Base-by-base conservation (phyloP, 2,888 invertebrate species). In the Priapulus caudatus region DNA sequence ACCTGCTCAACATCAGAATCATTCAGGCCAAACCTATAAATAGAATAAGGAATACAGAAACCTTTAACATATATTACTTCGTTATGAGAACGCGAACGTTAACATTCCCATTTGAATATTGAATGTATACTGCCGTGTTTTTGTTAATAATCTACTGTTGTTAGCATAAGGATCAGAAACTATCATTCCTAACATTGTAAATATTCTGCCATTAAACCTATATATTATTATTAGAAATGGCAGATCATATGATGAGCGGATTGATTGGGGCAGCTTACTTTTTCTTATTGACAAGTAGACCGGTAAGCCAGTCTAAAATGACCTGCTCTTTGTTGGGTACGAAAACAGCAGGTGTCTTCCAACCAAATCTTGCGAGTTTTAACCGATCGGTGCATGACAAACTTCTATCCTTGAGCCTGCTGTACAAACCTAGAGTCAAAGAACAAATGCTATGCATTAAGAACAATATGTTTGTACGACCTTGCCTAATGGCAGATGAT, bases 261-360 rank as follows among this genome's bases (percentile, higher is more conserved):
- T n/a, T 33, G n/a, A 10, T n/a, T n/a, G 10, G 33, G 10, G 10
- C 33, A n/a, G 10, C 33, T 10, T 33, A 33, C 33, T 33, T 33
- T 33, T 33, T 33, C n/a, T 33, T 33, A 33, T 33, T 33, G n/a
- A 33, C 33, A 10, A 33, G 33, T 33, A 33, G n/a, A 33, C 33
- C 33, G n/a, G 33, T 33, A 10, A 33, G 33, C 33, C 33, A 33
- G n/a, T 33, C 33, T 10, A 33, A 33, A n/a, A 33, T 33, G 10
- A n/a, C 33, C 10, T 33, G 33, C 33, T 33, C 33, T n/a, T 33
- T 33, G n/a, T 33, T 33, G 10, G 33, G 33, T 10, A 33, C 33
- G n/a, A 10, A 33, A 33, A 33, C n/a, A 10, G 33, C n/a, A 10
- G 10, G 10, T 10, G 33, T 10, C n/a, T 33, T 33, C 33, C 33